A percentile compares a stretch with the other conserved stretches of the same genome.
Evolutionary conservation across 2,888 invertebrate genomes (phyloP).

Genomic region (Diaperis boleti): DNA sequence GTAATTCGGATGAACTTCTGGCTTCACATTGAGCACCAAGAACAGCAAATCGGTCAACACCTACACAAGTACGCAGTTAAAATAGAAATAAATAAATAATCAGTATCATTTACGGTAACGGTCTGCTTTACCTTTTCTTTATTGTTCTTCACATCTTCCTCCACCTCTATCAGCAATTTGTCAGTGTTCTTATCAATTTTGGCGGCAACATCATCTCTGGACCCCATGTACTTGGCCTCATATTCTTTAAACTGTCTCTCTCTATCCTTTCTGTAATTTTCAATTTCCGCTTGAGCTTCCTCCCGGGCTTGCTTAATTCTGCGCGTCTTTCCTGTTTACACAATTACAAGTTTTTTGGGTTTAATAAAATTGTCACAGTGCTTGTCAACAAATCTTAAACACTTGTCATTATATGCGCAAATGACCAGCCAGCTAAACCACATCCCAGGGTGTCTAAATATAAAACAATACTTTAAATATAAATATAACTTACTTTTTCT

Average conservation of each 20-base stretch:
- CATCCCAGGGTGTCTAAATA: slow-evolving; percentile 10
- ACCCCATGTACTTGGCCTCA: slow-evolving; percentile 64
- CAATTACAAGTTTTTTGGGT: not conserved
- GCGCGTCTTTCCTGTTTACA: slow-evolving; percentile 60
- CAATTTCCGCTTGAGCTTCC: slow-evolving; percentile 64
- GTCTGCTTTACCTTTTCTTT: slow-evolving; percentile 58
- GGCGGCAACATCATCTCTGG: slow-evolving; percentile 61
- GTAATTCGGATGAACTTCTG: slow-evolving; percentile 62
- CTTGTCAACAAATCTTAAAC: not conserved
- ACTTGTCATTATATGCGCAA: not conserved
- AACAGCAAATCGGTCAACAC: slow-evolving; percentile 59
- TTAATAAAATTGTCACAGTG: slow-evolving; percentile 19
- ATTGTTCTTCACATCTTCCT: slow-evolving; percentile 57
- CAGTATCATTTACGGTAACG: no score
- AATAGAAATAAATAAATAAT: not conserved
- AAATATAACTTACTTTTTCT: slow-evolving; percentile 64
- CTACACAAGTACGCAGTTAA: slow-evolving; percentile 53
- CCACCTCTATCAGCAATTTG: slow-evolving; percentile 56
- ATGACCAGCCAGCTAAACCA: not conserved
- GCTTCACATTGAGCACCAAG: slow-evolving; percentile 57
- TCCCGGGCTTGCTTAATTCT: slow-evolving; percentile 65
- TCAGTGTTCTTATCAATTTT: slow-evolving; percentile 64
- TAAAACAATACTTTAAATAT: slow-evolving; percentile 25
- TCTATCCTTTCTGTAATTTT: slow-evolving; percentile 61
- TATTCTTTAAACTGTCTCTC: slow-evolving; percentile 63